Evolutionary conservation across 2,113 vertebrate genomes (phyloP).

Genomic region (Tautogolabrus adspersus): DNA sequence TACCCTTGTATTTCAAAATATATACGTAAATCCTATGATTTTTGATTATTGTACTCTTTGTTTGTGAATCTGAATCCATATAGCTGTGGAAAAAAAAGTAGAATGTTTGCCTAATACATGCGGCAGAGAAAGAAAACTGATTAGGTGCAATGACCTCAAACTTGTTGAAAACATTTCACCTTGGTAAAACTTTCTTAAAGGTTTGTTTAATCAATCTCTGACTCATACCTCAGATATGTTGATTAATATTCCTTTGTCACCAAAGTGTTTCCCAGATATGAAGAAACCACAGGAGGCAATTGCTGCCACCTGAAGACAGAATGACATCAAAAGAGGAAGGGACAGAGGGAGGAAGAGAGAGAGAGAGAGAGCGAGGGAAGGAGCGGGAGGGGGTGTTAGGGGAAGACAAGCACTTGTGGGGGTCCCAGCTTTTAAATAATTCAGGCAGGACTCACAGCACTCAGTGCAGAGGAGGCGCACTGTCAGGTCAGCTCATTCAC

Average conservation of each 20-base stretch:
- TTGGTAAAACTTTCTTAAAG: background rate
- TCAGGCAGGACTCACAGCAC: slow-evolving; percentile 81
- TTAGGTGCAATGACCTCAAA: background rate
- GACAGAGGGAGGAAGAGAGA: slow-evolving; percentile 30
- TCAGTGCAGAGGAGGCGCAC: slow-evolving; percentile 75
- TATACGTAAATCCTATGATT: too few relatives aligned
- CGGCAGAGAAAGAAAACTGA: background rate
- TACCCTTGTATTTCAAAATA: background rate
- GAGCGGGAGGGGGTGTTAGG: slow-evolving; percentile 59
- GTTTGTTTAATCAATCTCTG: slow-evolving; percentile 11
- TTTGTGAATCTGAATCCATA: background rate
- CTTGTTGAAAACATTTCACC: too few relatives aligned
- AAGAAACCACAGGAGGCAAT: slow-evolving; percentile 49
- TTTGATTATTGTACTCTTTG: too few relatives aligned
- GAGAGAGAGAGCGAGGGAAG: slow-evolving; percentile 32
- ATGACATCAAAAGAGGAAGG: slow-evolving; percentile 55
- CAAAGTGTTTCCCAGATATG: slow-evolving; percentile 44
- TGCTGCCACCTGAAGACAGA: slow-evolving; percentile 38
- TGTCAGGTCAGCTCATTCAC: slow-evolving; percentile 73
- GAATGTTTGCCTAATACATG: background rate
- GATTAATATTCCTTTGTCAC: slow-evolving; percentile 8
- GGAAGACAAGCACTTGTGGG: slow-evolving; percentile 82
- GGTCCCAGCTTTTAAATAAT: slow-evolving; percentile 86
- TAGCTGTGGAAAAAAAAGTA: background rate
- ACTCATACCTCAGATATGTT: slow-evolving; percentile 28